Evolutionary conservation across 2,888 invertebrate species (phyloP).

Genomic region (Drymonia ruficornis): DNA sequence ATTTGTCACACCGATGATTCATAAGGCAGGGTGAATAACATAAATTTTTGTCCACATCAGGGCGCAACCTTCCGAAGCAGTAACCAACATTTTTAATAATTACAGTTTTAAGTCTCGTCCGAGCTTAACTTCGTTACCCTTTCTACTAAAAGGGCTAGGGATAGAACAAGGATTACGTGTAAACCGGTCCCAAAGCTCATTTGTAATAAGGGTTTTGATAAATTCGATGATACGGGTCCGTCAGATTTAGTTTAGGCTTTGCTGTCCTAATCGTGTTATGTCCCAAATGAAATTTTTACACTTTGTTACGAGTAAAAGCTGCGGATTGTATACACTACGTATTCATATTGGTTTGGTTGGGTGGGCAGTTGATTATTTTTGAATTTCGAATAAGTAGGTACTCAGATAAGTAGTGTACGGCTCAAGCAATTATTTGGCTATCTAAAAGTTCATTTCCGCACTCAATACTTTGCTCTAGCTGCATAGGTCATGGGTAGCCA

Average conservation of each 20-base stretch:
- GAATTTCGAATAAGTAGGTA: no score
- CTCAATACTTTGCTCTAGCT: no score
- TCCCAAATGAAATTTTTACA: background rate
- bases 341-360: background rate
- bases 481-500: no score
- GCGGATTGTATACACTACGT: background rate
- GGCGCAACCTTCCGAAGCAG: background rate
- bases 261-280: slow-evolving; percentile 32
- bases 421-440: no score
- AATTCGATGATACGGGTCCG: slow-evolving; percentile 38
- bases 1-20: no score
- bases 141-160: slow-evolving; percentile 29
- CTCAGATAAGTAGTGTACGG: no score
- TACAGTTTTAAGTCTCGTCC: slow-evolving; percentile 14
- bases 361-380: no score
- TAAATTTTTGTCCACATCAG: no score
- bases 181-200: slow-evolving; percentile 38
- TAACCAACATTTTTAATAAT: background rate
- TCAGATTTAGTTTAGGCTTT: slow-evolving; percentile 28
- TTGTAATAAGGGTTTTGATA: slow-evolving; percentile 43
- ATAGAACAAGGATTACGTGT: slow-evolving; percentile 31
- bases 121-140: slow-evolving; percentile 36
- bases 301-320: background rate
- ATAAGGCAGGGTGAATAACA: no score
- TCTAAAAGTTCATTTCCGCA: no score